Evolutionary conservation across 2,888 invertebrate genomes (phyloP).

Genomic region (Cosmopolites sordidus): DNA sequence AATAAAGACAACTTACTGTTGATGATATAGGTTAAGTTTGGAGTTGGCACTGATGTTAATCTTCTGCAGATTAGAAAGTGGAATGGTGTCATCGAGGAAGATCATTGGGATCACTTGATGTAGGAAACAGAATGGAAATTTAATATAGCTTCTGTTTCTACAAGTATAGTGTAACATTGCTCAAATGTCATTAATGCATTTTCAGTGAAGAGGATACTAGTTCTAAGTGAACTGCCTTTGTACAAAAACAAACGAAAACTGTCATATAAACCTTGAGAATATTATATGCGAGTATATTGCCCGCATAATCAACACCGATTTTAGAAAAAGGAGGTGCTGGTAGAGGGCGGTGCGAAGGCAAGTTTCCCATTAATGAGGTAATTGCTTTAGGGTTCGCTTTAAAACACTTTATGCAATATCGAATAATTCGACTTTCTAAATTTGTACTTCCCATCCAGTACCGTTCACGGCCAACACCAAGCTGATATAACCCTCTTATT

Average conservation of each 20-base stretch:
- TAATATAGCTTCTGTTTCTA: too few species aligned
- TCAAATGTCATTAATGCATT: too few species aligned
- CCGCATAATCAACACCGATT: constrained; percentile 2
- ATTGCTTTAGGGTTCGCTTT: neutral
- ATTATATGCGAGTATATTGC: neutral
- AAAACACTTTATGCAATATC: neutral
- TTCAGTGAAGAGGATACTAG: too few species aligned
- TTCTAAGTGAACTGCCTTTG: neutral
- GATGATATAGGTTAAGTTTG: too few species aligned
- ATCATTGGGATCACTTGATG: too few species aligned
- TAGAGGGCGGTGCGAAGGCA: neutral
- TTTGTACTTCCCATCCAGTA: neutral
- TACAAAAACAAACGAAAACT: neutral
- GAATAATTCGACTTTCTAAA: neutral
- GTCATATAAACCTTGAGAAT: neutral
- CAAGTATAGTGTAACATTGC: too few species aligned
- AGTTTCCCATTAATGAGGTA: neutral
- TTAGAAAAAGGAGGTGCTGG: neutral
- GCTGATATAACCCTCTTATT: too few species aligned
- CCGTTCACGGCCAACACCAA: too few species aligned
- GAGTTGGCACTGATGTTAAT: too few species aligned
- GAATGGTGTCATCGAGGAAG: neutral
- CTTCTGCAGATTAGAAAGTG: neutral
- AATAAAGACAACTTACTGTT: neutral
- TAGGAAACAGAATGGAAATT: neutral